Evolutionary conservation across 2,797 vertebrate species (phyloP).

Genomic region (Odontamblyopus rebecca): DNA sequence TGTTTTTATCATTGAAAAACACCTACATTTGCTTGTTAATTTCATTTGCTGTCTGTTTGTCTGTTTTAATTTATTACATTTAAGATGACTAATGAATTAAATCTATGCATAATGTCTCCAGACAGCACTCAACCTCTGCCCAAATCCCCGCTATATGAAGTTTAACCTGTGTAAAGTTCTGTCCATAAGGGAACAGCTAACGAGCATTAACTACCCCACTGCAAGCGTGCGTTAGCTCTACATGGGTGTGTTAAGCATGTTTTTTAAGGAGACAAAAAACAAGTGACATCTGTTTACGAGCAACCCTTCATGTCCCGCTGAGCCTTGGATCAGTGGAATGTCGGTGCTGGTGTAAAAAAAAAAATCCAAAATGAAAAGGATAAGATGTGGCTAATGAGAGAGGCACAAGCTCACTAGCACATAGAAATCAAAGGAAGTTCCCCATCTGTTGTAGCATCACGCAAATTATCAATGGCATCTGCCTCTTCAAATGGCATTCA

Average conservation of each 20-base stretch:
- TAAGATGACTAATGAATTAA: not conserved
- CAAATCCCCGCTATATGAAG: conserved; percentile 50
- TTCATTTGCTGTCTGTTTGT: not conserved
- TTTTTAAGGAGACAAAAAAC: conserved; percentile 44
- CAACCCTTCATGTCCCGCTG: conserved; percentile 54
- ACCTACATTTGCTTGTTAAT: not conserved
- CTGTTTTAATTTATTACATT: not conserved
- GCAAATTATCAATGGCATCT: conserved; percentile 48
- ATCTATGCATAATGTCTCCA: conserved; percentile 29
- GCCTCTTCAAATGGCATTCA: conserved; percentile 7
- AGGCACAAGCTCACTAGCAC: conserved; percentile 56
- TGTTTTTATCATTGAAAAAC: not conserved
- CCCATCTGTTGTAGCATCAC: conserved; percentile 66
- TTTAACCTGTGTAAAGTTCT: conserved; percentile 57
- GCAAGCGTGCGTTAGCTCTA: conserved; percentile 2
- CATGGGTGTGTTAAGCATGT: conserved; percentile 14
- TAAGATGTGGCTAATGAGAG: conserved; percentile 73
- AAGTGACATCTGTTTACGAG: conserved; percentile 74
- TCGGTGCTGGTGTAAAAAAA: conserved; percentile 24
- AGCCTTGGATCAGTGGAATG: conserved; percentile 63
- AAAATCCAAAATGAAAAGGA: conserved; percentile 33
- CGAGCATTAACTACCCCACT: conserved; percentile 62
- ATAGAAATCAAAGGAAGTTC: conserved; percentile 69
- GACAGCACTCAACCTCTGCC: conserved; percentile 25
- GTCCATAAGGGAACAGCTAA: conserved; percentile 53